phyloP scores from a whole-genome alignment of 2,888 invertebrate genomes.

The Luperina testacea region DNA sequence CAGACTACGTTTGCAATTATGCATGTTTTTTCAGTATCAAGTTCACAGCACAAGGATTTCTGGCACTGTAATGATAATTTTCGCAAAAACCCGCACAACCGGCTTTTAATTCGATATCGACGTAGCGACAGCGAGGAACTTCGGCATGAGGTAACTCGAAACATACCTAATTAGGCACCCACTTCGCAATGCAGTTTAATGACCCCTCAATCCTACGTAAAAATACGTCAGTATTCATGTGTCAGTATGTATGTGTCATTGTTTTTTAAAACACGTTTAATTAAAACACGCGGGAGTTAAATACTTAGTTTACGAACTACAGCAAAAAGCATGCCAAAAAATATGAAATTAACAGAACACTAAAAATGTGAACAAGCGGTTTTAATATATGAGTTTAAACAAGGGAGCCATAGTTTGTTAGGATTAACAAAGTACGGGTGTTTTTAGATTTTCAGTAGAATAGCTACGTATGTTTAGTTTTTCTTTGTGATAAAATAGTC shows the following conservation, averaged over 20 bases:
- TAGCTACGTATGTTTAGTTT: conserved; percentile 5
- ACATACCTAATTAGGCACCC: conserved; percentile 58
- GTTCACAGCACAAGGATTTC: conserved; percentile 22
- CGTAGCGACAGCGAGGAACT: conserved; percentile 47
- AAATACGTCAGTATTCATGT: conserved; percentile 17
- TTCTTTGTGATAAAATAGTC: conserved; percentile 1
- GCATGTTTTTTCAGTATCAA: conserved; percentile 32
- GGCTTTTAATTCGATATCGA: conserved; percentile 55
- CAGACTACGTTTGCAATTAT: neutral
- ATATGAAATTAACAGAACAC: conserved; percentile 24
- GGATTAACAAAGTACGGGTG: conserved; percentile 5
- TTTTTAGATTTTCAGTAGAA: conserved; percentile 23
- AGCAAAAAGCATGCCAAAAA: conserved; percentile 17
- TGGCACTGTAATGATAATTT: conserved; percentile 30
- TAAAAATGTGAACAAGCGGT: conserved; percentile 9
- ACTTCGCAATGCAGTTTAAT: conserved; percentile 57
- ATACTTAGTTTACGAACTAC: conserved; percentile 28
- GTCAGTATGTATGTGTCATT: conserved; percentile 23
- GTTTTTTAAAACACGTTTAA: conserved; percentile 24
- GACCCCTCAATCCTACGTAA: conserved; percentile 51
- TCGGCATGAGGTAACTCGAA: conserved; percentile 49
- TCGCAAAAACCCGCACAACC: conserved; percentile 40
- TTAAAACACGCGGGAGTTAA: conserved; percentile 19
- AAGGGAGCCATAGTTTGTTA: conserved; percentile 18
- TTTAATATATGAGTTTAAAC: conserved; percentile 29